Percentiles rank a stretch among this genome's conserved stretches.
Conservation (phyloP, 2,113 vertebrate genomes). For the Epinephelus fuscoguttatus region DNA sequence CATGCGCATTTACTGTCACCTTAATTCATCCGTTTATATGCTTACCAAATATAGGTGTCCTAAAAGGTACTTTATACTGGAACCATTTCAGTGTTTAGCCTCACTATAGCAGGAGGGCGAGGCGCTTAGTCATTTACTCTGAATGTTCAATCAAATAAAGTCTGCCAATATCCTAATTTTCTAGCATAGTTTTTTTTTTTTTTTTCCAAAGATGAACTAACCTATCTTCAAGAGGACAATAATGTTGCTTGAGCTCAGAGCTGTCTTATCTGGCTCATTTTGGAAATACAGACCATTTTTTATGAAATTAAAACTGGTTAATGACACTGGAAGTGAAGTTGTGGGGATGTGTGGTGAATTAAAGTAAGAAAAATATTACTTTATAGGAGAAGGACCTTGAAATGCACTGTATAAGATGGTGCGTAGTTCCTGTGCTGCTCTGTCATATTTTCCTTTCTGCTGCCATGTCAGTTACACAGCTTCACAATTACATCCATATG, state of each 20-base stretch:
- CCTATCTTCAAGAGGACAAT: not conserved
- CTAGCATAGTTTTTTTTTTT: not conserved
- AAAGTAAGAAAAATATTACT: constrained; percentile 2
- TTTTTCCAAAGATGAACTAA: not conserved
- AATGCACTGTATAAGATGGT: not conserved
- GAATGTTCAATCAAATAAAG: not conserved
- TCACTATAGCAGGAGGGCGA: not conserved
- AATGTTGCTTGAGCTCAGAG: not conserved
- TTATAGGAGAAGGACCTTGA: not conserved
- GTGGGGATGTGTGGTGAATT: not conserved
- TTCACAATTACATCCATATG: not conserved
- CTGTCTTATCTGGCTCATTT: not conserved
- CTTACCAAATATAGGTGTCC: constrained; percentile 56
- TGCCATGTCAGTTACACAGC: not conserved
- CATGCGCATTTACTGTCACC: constrained; percentile 60
- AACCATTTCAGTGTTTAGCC: constrained; percentile 25
- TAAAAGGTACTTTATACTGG: constrained; percentile 34
- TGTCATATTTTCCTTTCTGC: not conserved
- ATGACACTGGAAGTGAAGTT: not conserved
- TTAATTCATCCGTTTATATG: constrained; percentile 59
- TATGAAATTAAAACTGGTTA: not conserved
- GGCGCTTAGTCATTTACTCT: not conserved
- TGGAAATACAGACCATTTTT: not conserved
- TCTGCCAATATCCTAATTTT: constrained; percentile 7
- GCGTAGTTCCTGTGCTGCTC: not conserved